A percentile compares a stretch with the other conserved stretches of the same genome.
These are phyloP conservation scores for Drosophila silvestris DNA, from an alignment of 2,888 invertebrate species.

Conservation along the genomic window DNA sequence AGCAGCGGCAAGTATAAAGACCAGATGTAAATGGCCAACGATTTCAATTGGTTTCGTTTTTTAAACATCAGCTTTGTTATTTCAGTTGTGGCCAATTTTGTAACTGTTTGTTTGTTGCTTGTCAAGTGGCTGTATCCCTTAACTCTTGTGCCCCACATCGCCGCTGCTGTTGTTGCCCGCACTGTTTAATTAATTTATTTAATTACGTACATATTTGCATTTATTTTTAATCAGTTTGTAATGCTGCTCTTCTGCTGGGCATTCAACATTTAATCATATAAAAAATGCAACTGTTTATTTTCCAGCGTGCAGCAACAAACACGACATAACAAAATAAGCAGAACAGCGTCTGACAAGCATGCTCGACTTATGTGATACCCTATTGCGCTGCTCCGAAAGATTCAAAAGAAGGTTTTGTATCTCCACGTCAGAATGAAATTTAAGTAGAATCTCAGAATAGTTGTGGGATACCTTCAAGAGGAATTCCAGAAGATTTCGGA, in stretches of 20 bases:
- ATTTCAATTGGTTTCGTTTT: constrained; percentile 55
- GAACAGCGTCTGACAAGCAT: background rate
- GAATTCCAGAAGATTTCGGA: background rate
- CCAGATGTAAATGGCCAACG: constrained; percentile 58
- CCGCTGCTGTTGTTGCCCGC: constrained; percentile 10
- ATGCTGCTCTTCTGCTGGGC: constrained; percentile 57
- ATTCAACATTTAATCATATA: constrained; percentile 56
- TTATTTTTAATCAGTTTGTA: constrained; percentile 75
- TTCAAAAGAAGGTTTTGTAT: background rate
- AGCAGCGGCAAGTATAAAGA: constrained; percentile 27
- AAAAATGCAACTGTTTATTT: constrained; percentile 57
- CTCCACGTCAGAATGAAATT: background rate
- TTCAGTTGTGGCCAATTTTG: constrained; percentile 56
- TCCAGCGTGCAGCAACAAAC: constrained; percentile 11
- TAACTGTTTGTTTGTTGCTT: constrained; percentile 24
- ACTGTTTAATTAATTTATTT: constrained; percentile 80
- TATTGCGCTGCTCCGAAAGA: background rate
- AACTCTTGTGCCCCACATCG: background rate
- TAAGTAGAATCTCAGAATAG: background rate
- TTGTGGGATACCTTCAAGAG: background rate
- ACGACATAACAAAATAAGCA: constrained; percentile 25
- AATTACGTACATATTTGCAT: constrained; percentile 78
- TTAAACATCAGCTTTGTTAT: constrained; percentile 53
- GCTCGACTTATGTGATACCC: background rate
- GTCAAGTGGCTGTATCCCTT: constrained; percentile 33